Conservation (phyloP, 2,888 invertebrate genomes). For the Lomographa bimaculata region DNA sequence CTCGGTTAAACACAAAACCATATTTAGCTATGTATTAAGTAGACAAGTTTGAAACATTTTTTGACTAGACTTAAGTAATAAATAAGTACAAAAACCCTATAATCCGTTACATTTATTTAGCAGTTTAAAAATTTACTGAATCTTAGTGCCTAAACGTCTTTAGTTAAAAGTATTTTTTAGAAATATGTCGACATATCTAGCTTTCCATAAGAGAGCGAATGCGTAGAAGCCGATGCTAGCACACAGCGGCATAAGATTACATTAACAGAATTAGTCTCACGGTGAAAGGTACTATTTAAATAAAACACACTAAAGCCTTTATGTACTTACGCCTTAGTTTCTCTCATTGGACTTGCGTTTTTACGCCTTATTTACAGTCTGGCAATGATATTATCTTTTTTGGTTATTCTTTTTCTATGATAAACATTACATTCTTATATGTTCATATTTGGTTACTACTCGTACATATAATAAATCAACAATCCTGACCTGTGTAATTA, state of each 20-base stretch:
- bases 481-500: conserved; percentile 1
- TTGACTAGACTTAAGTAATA: conserved; percentile 63
- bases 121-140: conserved; percentile 34
- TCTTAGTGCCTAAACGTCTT: conserved; percentile 48
- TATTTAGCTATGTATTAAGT: conserved; percentile 27
- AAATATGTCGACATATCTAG: conserved; percentile 18
- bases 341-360: conserved; percentile 25
- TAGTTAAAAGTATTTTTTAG: conserved; percentile 23
- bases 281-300: conserved; percentile 20
- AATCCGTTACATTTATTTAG: conserved; percentile 31
- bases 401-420: no score
- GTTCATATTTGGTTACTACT: neutral
- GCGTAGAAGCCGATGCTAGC: conserved; percentile 39
- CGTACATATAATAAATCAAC: conserved; percentile 1
- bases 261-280: conserved; percentile 33
- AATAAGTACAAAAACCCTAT: conserved; percentile 54
- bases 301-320: conserved; percentile 35
- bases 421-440: no score
- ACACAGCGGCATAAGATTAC: conserved; percentile 42
- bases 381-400: neutral
- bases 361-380: conserved; percentile 6
- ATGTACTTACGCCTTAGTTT: conserved; percentile 27
- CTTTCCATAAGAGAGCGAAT: conserved; percentile 44
- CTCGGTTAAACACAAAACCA: conserved; percentile 9
- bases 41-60: conserved; percentile 32